These are phyloP conservation scores for Danionella dracula DNA, from an alignment of 2,797 vertebrate genomes.

Conservation along the genomic window DNA sequence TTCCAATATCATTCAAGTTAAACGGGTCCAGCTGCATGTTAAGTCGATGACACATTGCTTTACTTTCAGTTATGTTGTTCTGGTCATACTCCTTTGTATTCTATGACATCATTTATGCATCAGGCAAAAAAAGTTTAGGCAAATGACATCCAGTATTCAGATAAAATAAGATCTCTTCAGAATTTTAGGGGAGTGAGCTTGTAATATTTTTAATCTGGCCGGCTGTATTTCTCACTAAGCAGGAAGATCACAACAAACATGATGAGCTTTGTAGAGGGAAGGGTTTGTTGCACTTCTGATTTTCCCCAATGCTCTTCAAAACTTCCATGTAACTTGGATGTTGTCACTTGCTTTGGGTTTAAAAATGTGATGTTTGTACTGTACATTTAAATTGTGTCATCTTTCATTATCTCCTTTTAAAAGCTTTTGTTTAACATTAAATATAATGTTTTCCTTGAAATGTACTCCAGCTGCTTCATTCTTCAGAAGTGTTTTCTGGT, in stretches of 20 bases:
- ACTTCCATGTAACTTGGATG: neutral
- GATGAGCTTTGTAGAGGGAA: neutral
- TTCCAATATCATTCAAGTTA: neutral
- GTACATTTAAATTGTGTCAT: too few relatives aligned
- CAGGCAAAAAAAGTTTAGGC: neutral
- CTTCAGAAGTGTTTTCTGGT: too few relatives aligned
- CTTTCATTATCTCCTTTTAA: too few relatives aligned
- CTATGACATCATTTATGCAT: neutral
- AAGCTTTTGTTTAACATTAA: too few relatives aligned
- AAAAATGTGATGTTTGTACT: neutral
- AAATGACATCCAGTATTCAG: too few relatives aligned
- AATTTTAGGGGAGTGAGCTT: too few relatives aligned
- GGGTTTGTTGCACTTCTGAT: neutral
- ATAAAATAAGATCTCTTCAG: too few relatives aligned
- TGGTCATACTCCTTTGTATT: neutral
- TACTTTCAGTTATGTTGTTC: constrained; percentile 1
- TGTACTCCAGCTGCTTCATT: too few relatives aligned
- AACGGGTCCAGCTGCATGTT: constrained; percentile 8
- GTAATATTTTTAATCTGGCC: too few relatives aligned
- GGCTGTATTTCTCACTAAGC: neutral
- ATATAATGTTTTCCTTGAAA: too few relatives aligned
- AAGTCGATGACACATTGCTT: neutral
- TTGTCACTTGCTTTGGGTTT: neutral
- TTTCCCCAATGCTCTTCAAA: neutral
- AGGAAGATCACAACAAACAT: neutral